These are phyloP conservation scores for Linepithema humile DNA, from an alignment of 1,140 invertebrate species.

Conservation along the genomic window DNA sequence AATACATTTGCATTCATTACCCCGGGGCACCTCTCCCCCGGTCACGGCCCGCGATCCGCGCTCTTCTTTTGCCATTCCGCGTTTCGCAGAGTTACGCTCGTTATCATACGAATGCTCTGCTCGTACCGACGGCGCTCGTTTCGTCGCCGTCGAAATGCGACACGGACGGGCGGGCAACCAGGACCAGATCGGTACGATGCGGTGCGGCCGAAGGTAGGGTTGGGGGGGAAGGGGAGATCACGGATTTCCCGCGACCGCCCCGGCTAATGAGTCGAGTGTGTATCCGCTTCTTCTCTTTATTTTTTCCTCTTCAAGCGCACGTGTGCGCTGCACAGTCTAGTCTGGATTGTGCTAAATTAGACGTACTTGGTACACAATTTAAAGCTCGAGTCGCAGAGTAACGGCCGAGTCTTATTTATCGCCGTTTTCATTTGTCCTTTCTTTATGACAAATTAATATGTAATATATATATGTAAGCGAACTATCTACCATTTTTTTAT, in stretches of 20 bases:
- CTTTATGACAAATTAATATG: neutral
- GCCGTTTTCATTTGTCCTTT: neutral
- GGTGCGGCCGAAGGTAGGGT: neutral
- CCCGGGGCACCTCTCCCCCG: constrained; percentile 39
- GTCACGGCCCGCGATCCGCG: constrained; percentile 3
- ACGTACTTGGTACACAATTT: neutral
- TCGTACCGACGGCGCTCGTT: constrained; percentile 64
- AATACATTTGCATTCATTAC: constrained; percentile 82
- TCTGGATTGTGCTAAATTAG: neutral
- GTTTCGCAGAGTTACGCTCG: constrained; percentile 74
- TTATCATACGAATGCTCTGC: constrained; percentile 77
- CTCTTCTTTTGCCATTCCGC: constrained; percentile 59
- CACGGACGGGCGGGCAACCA: constrained; percentile 41
- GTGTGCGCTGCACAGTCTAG: neutral
- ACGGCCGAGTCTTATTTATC: neutral
- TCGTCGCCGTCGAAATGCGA: constrained; percentile 66
- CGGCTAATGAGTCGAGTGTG: constrained; percentile 10
- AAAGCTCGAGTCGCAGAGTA: neutral
- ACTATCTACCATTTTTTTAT: neutral
- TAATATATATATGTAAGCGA: neutral
- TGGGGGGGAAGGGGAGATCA: neutral
- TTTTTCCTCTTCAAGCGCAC: neutral
- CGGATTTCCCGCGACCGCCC: neutral
- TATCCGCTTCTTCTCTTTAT: neutral
- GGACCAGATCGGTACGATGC: constrained; percentile 11